These are phyloP conservation scores for Columba janthina DNA, from an alignment of 2,113 vertebrate species.

Conservation along the genomic window DNA sequence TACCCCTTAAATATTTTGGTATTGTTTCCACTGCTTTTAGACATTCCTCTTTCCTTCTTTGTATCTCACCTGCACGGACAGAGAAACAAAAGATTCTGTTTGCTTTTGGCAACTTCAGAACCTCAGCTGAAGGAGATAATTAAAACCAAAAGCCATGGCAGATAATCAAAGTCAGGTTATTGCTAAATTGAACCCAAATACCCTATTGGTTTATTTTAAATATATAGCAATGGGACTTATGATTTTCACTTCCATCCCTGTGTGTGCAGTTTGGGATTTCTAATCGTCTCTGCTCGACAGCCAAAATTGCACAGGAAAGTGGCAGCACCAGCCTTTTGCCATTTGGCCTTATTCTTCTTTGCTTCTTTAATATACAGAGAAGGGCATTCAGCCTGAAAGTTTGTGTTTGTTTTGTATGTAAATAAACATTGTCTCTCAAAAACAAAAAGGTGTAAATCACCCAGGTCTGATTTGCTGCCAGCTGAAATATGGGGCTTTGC, in stretches of 20 bases:
- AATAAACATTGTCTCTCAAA: neutral
- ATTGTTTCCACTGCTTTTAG: neutral
- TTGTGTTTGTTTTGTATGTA: neutral
- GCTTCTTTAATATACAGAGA: neutral
- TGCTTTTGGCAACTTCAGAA: neutral
- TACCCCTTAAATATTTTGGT: neutral
- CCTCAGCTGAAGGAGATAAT: neutral
- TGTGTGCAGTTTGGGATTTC: neutral
- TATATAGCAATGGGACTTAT: neutral
- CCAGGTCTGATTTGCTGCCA: neutral
- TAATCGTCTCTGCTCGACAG: neutral
- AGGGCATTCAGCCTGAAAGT: neutral
- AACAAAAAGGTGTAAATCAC: neutral
- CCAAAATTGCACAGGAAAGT: neutral
- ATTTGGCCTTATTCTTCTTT: rapidly evolving
- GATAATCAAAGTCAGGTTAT: neutral
- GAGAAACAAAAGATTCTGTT: neutral
- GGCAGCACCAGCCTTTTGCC: neutral
- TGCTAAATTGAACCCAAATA: neutral
- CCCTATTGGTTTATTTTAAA: neutral
- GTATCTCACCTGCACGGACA: neutral
- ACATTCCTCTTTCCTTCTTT: neutral
- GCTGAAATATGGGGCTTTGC: neutral
- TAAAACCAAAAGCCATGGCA: neutral
- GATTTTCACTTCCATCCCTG: neutral